Percentiles rank a stretch among this genome's conserved stretches.
phyloP scores from a whole-genome alignment of 2,113 vertebrate species.

The Austrofundulus limnaeus region DNA sequence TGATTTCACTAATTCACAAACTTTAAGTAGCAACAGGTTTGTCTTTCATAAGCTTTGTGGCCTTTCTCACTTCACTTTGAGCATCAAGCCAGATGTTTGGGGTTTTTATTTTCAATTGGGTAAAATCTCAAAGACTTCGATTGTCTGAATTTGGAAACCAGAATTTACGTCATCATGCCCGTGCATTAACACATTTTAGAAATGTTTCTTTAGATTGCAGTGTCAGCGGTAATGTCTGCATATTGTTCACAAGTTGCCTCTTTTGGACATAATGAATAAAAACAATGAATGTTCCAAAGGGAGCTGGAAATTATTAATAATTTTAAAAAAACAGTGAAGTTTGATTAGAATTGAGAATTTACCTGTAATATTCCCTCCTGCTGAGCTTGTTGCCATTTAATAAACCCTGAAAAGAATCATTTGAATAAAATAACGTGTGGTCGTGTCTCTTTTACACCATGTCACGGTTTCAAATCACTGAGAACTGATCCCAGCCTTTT shows the following conservation, averaged over 20 bases:
- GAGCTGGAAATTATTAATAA: slow-evolving; percentile 64
- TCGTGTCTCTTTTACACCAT: background rate
- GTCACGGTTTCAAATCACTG: background rate
- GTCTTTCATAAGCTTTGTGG: slow-evolving; percentile 51
- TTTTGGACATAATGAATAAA: slow-evolving; percentile 43
- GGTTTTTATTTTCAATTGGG: slow-evolving; percentile 47
- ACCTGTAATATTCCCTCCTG: slow-evolving; percentile 4
- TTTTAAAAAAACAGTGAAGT: slow-evolving; percentile 30
- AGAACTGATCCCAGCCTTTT: too few relatives aligned
- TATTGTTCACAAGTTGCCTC: slow-evolving; percentile 73
- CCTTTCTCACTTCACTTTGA: slow-evolving; percentile 58
- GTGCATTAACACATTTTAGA: slow-evolving; percentile 4
- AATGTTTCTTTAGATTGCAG: background rate
- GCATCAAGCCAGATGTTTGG: slow-evolving; percentile 14
- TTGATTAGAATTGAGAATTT: slow-evolving; percentile 9
- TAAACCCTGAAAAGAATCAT: background rate
- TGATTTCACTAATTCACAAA: slow-evolving; percentile 12
- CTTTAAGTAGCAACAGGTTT: slow-evolving; percentile 36
- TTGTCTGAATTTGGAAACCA: slow-evolving; percentile 30
- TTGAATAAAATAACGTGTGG: slow-evolving; percentile 3
- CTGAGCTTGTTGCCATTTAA: slow-evolving; percentile 3
- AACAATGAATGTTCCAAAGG: slow-evolving; percentile 61
- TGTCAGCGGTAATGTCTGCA: slow-evolving; percentile 39
- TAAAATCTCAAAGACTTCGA: slow-evolving; percentile 3
- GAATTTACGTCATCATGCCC: slow-evolving; percentile 24